Percentiles rank a stretch among this genome's conserved stretches.
phyloP scores from a whole-genome alignment of 2,797 vertebrate species.

The Erpetoichthys calabaricus region DNA sequence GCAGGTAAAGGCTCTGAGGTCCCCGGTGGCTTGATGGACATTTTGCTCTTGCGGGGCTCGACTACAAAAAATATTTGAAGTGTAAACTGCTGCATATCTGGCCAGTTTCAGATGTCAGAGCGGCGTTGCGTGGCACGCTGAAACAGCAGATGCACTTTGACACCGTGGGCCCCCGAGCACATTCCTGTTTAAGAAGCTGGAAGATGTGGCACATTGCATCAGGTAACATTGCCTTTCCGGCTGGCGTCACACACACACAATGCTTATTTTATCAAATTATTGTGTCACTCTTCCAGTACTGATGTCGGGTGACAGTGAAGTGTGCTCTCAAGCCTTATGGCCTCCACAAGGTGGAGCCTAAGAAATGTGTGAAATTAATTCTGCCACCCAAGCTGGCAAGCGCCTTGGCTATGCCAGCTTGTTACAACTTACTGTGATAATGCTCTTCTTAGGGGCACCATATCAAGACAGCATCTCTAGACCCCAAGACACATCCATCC shows the following conservation, averaged over 20 bases:
- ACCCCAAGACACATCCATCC: too few relatives aligned
- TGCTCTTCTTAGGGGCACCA: background rate
- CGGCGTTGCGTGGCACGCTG: constrained; percentile 45
- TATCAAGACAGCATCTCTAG: too few relatives aligned
- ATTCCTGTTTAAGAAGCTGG: constrained; percentile 55
- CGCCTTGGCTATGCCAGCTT: too few relatives aligned
- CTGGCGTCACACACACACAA: constrained; percentile 44
- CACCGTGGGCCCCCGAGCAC: constrained; percentile 43
- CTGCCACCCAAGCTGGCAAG: background rate
- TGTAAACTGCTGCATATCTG: constrained; percentile 55
- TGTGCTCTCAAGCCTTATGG: constrained; percentile 24
- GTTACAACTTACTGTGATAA: constrained; percentile 10
- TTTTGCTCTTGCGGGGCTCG: constrained; percentile 48
- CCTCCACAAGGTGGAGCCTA: constrained; percentile 24
- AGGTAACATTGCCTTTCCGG: constrained; percentile 52
- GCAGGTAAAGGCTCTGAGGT: constrained; percentile 43
- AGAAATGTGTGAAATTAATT: constrained; percentile 1
- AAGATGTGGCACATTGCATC: constrained; percentile 66
- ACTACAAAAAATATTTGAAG: constrained; percentile 52
- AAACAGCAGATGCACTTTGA: constrained; percentile 61
- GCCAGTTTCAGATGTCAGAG: constrained; percentile 64
- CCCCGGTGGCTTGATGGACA: constrained; percentile 38
- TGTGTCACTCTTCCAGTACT: constrained; percentile 29
- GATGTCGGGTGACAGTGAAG: constrained; percentile 43
- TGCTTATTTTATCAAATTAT: constrained; percentile 28